A percentile compares a stretch with the other conserved stretches of the same genome.
phyloP scores from a whole-genome alignment of 1,140 invertebrate genomes.

The Magallana gigas region DNA sequence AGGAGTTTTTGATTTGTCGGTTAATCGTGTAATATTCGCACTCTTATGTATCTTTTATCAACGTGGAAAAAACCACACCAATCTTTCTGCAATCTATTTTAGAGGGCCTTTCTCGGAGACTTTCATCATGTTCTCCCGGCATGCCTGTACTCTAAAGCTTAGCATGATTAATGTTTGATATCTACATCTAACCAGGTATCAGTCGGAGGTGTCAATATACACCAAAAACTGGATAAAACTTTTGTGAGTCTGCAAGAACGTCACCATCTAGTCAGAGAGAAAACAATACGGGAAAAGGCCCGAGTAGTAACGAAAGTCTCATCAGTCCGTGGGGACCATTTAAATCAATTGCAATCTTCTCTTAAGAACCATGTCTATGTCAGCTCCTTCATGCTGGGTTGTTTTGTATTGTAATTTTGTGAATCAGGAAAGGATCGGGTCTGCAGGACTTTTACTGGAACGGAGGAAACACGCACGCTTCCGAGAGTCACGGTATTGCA shows the following conservation, averaged over 20 bases:
- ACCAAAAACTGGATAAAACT: no score
- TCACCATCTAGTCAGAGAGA: no score
- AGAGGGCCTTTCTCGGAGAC: not conserved
- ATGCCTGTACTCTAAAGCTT: not conserved
- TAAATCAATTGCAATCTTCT: constrained; percentile 15
- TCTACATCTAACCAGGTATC: no score
- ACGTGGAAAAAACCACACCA: not conserved
- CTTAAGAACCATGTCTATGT: not conserved
- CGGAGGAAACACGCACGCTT: constrained; percentile 6
- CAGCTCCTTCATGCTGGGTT: not conserved
- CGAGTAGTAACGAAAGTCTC: not conserved
- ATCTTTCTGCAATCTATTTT: not conserved
- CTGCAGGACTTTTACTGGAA: not conserved
- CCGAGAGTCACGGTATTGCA: constrained; percentile 4
- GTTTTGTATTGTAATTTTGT: constrained; percentile 31
- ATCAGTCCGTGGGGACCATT: not conserved
- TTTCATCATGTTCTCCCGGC: not conserved
- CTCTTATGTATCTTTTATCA: not conserved
- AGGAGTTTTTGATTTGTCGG: no score
- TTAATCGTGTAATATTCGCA: no score
- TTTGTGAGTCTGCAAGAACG: no score
- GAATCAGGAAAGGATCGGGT: not conserved
- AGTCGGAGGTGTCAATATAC: no score
- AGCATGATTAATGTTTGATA: not conserved
- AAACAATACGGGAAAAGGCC: not conserved